A percentile compares a stretch with the other conserved stretches of the same genome.
Conservation (phyloP, 2,113 vertebrate genomes). For the Pongo abelii region DNA sequence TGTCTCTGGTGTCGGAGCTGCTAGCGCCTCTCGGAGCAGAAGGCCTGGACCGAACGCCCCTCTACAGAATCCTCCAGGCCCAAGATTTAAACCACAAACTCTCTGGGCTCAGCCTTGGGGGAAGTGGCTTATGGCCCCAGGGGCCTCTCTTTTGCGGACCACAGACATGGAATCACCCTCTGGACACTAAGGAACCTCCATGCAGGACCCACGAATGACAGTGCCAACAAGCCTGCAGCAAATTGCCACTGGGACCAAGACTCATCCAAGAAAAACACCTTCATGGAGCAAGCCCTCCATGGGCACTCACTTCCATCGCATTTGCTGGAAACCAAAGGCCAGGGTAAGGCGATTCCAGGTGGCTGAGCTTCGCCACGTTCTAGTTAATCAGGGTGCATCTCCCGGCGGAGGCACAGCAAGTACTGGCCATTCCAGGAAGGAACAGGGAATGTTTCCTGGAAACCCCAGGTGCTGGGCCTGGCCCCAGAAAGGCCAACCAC, state of each 20-base stretch:
- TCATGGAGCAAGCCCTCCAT: rapidly evolving
- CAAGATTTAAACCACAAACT: background rate
- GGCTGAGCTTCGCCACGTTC: background rate
- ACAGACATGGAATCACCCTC: background rate
- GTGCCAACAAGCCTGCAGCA: rapidly evolving
- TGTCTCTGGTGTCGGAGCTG: background rate
- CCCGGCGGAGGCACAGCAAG: rapidly evolving
- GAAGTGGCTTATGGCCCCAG: rapidly evolving
- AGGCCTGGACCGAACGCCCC: rapidly evolving
- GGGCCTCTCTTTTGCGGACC: too few species aligned
- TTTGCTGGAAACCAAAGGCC: rapidly evolving
- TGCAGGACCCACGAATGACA: rapidly evolving
- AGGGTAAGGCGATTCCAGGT: rapidly evolving
- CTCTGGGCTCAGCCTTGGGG: rapidly evolving
- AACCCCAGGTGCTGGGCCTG: background rate
- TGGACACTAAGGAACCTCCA: background rate
- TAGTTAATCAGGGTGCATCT: rapidly evolving
- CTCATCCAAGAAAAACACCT: rapidly evolving
- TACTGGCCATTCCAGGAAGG: background rate
- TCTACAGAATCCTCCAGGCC: background rate
- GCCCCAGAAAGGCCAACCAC: rapidly evolving
- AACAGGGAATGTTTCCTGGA: rapidly evolving
- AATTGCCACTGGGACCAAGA: background rate
- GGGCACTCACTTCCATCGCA: rapidly evolving
- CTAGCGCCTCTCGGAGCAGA: rapidly evolving